A percentile compares a stretch with the other conserved stretches of the same genome.
phyloP scores from a whole-genome alignment of 1,140 invertebrate species.

The Panagrolaimus sp. region DNA sequence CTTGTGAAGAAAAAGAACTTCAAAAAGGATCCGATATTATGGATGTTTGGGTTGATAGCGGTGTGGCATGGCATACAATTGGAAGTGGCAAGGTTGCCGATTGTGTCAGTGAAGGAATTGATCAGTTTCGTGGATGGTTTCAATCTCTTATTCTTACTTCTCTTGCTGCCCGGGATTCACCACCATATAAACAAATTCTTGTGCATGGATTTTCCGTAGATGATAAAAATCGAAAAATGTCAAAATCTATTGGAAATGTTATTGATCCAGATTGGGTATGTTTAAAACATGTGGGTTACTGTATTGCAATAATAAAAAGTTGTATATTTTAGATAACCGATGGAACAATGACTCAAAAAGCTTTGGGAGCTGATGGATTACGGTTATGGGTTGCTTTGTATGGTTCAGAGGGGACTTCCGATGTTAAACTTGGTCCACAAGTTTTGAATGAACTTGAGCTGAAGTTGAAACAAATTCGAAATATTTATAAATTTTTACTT shows the following conservation, averaged over 20 bases:
- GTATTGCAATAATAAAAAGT: constrained; percentile 10
- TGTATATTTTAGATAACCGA: constrained; percentile 48
- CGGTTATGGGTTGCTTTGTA: constrained; percentile 56
- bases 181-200: constrained; percentile 69
- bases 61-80: constrained; percentile 83
- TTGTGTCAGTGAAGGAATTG: constrained; percentile 86
- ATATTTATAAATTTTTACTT: constrained; percentile 49
- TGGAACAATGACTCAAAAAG: constrained; percentile 37
- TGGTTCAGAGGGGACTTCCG: constrained; percentile 42
- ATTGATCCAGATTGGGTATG: constrained; percentile 73
- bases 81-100: constrained; percentile 67
- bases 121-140: constrained; percentile 98
- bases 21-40: constrained; percentile 72
- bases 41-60: constrained; percentile 99
- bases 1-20: constrained; percentile 46
- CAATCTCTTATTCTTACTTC: constrained; percentile 87
- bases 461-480: constrained; percentile 42
- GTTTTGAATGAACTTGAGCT: constrained; percentile 43
- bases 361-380: constrained; percentile 54
- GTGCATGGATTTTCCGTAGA: constrained; percentile 94
- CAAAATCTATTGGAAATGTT: constrained; percentile 94
- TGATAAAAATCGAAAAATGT: constrained; percentile 88
- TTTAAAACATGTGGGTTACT: too few relatives aligned
- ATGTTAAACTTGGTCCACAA: constrained; percentile 42
- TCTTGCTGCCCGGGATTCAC: constrained; percentile 68